Percentiles rank a stretch among this genome's conserved stretches.
Evolutionary conservation across 2,797 vertebrate species (phyloP).

Genomic region (Tokudaia muenninki): DNA sequence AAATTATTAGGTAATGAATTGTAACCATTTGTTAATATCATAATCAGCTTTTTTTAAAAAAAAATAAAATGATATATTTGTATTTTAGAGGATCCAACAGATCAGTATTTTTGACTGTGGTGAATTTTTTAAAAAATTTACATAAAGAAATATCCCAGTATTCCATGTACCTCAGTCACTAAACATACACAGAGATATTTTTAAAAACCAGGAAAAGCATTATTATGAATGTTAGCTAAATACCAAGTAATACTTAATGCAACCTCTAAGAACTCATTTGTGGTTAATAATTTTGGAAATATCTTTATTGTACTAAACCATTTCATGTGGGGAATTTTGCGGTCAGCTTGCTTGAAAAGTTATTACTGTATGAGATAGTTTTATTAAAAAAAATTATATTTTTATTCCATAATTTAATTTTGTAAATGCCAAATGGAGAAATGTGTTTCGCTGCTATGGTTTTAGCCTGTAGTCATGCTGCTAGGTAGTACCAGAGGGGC

Average conservation of each 20-base stretch:
- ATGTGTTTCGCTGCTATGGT: slow-evolving; percentile 91
- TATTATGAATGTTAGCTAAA: slow-evolving; percentile 90
- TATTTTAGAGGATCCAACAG: slow-evolving; percentile 91
- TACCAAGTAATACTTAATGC: slow-evolving; percentile 80
- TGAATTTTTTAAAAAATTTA: slow-evolving; percentile 78
- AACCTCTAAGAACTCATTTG: slow-evolving; percentile 85
- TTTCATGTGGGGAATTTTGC: slow-evolving; percentile 81
- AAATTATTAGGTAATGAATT: slow-evolving; percentile 90
- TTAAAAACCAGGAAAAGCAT: slow-evolving; percentile 93
- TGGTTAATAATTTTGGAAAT: slow-evolving; percentile 87
- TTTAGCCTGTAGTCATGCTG: slow-evolving; percentile 91
- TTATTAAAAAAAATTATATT: slow-evolving; percentile 93
- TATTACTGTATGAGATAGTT: slow-evolving; percentile 92
- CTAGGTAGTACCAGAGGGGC: slow-evolving; percentile 89
- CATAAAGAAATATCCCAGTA: slow-evolving; percentile 86
- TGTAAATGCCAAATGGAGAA: slow-evolving; percentile 92
- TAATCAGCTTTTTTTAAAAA: slow-evolving; percentile 84
- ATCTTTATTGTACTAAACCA: slow-evolving; percentile 86
- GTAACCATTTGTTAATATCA: slow-evolving; percentile 87
- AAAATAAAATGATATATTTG: slow-evolving; percentile 82
- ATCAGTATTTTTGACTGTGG: slow-evolving; percentile 95
- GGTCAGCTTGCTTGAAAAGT: slow-evolving; percentile 91
- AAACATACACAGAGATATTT: slow-evolving; percentile 74
- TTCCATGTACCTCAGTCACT: slow-evolving; percentile 88
- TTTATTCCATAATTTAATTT: slow-evolving; percentile 94